phyloP scores from a whole-genome alignment of 2,113 vertebrate genomes.

The Pachypanchax playfairii region DNA sequence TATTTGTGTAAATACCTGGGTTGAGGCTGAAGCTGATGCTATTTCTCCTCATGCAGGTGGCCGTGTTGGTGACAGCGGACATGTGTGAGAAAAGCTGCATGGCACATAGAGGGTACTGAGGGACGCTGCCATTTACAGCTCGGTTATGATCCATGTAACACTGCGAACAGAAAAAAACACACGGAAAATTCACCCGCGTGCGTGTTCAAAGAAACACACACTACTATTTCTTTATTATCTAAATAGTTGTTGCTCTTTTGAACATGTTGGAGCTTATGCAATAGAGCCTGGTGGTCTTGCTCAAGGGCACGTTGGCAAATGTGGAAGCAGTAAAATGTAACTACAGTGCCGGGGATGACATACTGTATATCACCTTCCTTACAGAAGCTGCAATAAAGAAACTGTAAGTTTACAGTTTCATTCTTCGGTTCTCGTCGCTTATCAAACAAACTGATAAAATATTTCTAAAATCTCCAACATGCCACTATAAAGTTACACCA shows the following conservation, averaged over 20 bases:
- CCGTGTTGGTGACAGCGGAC: constrained; percentile 88
- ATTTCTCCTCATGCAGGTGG: constrained; percentile 92
- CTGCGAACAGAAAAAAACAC: constrained; percentile 59
- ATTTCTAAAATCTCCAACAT: background rate
- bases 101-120: constrained; percentile 88
- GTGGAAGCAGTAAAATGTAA: background rate
- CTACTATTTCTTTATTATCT: background rate
- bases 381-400: background rate
- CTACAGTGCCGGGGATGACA: background rate
- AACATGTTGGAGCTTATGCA: constrained; percentile 3
- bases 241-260: background rate
- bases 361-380: background rate
- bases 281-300: background rate
- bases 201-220: background rate
- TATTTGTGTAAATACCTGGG: constrained; percentile 78
- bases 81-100: constrained; percentile 96
- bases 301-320: constrained; percentile 1
- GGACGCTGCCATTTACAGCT: constrained; percentile 70
- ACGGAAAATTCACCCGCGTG: background rate
- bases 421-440: background rate
- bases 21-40: constrained; percentile 87
- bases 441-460: background rate
- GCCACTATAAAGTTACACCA: background rate
- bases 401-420: background rate
- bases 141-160: constrained; percentile 87